Conservation (phyloP, 2,113 vertebrate genomes). For the Pseudonaja textilis region DNA sequence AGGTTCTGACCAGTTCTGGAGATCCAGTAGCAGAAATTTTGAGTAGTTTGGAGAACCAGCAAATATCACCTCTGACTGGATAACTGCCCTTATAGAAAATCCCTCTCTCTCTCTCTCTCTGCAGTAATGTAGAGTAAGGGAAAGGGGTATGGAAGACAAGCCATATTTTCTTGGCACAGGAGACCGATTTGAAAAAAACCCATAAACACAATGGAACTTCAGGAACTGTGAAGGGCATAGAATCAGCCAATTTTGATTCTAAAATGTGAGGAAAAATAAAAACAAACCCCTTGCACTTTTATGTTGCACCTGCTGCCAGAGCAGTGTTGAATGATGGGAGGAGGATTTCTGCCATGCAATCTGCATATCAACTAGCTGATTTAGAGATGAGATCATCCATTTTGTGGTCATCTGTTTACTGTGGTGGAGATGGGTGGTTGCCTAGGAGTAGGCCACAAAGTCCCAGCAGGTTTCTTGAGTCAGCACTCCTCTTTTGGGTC, state of each 20-base stretch:
- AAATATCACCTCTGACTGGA: too few relatives aligned
- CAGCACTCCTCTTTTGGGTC: constrained; percentile 61
- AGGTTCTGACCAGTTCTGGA: too few relatives aligned
- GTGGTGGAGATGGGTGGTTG: constrained; percentile 70
- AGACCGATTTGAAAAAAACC: constrained; percentile 45
- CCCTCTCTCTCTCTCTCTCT: not conserved
- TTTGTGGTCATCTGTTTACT: constrained; percentile 67
- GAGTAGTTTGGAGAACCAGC: too few relatives aligned
- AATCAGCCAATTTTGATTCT: constrained; percentile 56
- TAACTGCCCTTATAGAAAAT: not conserved
- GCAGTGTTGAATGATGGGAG: constrained; percentile 58
- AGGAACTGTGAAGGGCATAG: constrained; percentile 59
- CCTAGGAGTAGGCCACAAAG: constrained; percentile 72
- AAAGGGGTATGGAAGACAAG: constrained; percentile 30
- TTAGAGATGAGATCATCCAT: constrained; percentile 76
- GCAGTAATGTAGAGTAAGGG: constrained; percentile 30
- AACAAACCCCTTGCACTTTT: constrained; percentile 47
- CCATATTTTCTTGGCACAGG: constrained; percentile 49
- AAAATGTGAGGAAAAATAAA: constrained; percentile 35
- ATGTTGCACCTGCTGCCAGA: constrained; percentile 75
- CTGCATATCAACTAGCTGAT: constrained; percentile 82
- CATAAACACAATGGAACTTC: constrained; percentile 56
- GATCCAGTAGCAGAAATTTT: too few relatives aligned
- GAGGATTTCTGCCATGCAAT: constrained; percentile 58
- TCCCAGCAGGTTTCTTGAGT: constrained; percentile 72